Conservation (phyloP, 1,140 invertebrate genomes). For the Leptinotarsa lineolata region DNA sequence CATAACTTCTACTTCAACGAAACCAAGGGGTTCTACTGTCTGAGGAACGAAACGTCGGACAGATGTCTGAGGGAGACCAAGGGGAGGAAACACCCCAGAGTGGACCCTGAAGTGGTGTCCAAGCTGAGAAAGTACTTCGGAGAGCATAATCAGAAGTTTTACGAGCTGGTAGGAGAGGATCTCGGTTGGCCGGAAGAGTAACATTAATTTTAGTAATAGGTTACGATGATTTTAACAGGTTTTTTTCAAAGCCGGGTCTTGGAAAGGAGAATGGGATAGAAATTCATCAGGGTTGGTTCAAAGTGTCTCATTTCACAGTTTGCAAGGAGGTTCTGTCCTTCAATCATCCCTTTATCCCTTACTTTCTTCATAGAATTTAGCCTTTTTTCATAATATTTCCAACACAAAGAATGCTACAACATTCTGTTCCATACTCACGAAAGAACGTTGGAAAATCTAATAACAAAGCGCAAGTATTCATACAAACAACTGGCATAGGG, state of each 20-base stretch:
- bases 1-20: slow-evolving; percentile 97
- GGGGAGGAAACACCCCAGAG: slow-evolving; percentile 87
- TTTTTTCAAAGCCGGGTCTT: slow-evolving; percentile 18
- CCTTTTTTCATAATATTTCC: too few species aligned
- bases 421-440: too few species aligned
- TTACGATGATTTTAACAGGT: background rate
- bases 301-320: too few species aligned
- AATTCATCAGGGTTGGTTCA: background rate
- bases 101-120: slow-evolving; percentile 82
- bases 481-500: too few species aligned
- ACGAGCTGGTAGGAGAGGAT: slow-evolving; percentile 89
- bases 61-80: slow-evolving; percentile 95
- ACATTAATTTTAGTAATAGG: slow-evolving; percentile 7
- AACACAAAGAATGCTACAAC: too few species aligned
- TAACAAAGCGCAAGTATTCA: too few species aligned
- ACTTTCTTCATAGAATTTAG: too few species aligned
- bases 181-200: slow-evolving; percentile 88
- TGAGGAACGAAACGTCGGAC: slow-evolving; percentile 82
- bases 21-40: slow-evolving; percentile 96
- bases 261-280: background rate
- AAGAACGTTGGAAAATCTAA: too few species aligned
- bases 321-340: too few species aligned
- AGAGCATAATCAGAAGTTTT: slow-evolving; percentile 94
- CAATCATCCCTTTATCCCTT: too few species aligned
- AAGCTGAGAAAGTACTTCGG: slow-evolving; percentile 89